Percentiles rank a stretch among this genome's conserved stretches.
These are phyloP conservation scores for Peribatodes rhomboidaria DNA, from an alignment of 2,888 invertebrate genomes.

Conservation along the genomic window DNA sequence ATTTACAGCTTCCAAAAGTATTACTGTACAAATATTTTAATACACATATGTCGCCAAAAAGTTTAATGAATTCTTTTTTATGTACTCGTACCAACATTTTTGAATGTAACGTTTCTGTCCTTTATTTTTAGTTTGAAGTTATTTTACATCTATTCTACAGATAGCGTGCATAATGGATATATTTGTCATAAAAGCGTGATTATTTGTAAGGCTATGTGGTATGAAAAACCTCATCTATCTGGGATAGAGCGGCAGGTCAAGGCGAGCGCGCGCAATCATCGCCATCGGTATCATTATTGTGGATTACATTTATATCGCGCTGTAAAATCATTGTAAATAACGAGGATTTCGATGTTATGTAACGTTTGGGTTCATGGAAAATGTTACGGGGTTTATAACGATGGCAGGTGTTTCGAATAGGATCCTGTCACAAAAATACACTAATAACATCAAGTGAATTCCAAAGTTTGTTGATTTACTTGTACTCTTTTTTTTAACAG, in stretches of 20 bases:
- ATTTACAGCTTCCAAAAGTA: no score
- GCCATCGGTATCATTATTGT: slow-evolving; percentile 40
- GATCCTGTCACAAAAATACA: no score
- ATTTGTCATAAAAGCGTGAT: slow-evolving; percentile 4
- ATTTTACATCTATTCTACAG: not conserved
- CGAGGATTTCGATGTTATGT: slow-evolving; percentile 26
- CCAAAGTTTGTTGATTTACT: no score
- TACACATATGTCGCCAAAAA: no score
- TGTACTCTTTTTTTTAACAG: no score
- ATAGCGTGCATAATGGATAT: not conserved
- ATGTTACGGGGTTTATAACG: slow-evolving; percentile 5
- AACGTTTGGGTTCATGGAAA: slow-evolving; percentile 17
- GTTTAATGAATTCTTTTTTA: no score
- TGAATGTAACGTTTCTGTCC: not conserved
- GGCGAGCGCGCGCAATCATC: slow-evolving; percentile 43
- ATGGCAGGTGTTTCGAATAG: no score
- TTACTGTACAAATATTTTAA: no score
- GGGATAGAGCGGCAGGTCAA: slow-evolving; percentile 48
- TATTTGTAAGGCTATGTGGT: slow-evolving; percentile 6
- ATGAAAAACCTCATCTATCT: slow-evolving; percentile 18
- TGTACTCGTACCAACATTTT: not conserved
- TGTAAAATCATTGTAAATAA: slow-evolving; percentile 42
- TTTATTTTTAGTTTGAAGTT: not conserved
- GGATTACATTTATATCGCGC: slow-evolving; percentile 46
- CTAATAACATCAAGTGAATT: no score